Evolutionary conservation across 2,113 vertebrate species (phyloP).

Genomic region (Natator depressus): DNA sequence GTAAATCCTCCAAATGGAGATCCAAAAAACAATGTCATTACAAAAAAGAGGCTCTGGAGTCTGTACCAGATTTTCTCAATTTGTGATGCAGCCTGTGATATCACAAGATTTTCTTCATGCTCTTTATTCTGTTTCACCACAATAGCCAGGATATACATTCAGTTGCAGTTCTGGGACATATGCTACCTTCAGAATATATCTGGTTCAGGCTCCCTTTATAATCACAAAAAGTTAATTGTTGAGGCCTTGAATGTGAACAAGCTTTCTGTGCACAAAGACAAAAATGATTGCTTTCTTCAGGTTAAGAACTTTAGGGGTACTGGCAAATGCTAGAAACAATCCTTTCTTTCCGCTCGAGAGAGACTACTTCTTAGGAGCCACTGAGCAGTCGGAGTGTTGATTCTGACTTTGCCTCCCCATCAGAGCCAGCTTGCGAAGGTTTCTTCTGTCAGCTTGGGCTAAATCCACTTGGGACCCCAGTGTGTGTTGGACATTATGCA

Average conservation of each 20-base stretch:
- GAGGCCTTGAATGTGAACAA: not conserved
- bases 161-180: not conserved
- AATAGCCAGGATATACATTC: not conserved
- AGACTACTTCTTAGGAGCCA: not conserved
- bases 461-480: not conserved
- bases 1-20: not conserved
- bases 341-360: not conserved
- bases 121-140: not conserved
- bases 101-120: not conserved
- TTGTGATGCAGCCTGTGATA: not conserved
- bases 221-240: not conserved
- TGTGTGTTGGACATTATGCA: not conserved
- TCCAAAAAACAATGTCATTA: not conserved
- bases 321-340: not conserved
- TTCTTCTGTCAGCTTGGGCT: not conserved
- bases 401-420: not conserved
- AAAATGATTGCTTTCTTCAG: not conserved
- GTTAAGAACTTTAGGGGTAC: not conserved
- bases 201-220: not conserved
- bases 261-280: not conserved
- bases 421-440: not conserved
- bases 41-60: not conserved
- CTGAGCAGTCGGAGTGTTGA: not conserved
- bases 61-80: not conserved
- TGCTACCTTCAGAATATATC: not conserved